Evolutionary conservation across 1,140 invertebrate species (phyloP).

Genomic region (Sipha flava): DNA sequence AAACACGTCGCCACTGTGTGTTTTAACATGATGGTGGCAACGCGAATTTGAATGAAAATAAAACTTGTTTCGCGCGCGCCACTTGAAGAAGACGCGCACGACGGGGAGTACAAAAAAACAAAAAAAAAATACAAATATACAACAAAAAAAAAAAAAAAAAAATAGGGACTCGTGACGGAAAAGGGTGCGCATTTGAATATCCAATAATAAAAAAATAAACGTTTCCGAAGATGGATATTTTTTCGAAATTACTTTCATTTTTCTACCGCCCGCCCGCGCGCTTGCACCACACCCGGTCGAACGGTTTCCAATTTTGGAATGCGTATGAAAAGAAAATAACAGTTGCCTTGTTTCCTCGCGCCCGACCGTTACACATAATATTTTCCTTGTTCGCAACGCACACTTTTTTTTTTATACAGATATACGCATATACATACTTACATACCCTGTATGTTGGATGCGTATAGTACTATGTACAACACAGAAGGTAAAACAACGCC

Average conservation of each 20-base stretch:
- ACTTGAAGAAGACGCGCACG: background rate
- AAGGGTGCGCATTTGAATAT: slow-evolving; percentile 24
- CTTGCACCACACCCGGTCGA: background rate
- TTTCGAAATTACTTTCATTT: slow-evolving; percentile 29
- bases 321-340: slow-evolving; percentile 14
- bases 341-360: background rate
- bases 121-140: too few species aligned
- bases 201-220: slow-evolving; percentile 31
- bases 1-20: background rate
- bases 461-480: background rate
- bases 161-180: background rate
- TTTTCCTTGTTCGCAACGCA: background rate
- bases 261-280: background rate
- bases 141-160: background rate
- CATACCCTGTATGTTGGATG: background rate
- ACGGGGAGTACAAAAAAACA: too few species aligned
- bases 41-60: slow-evolving; percentile 27
- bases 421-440: background rate
- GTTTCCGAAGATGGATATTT: slow-evolving; percentile 29
- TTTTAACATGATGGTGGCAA: slow-evolving; percentile 16
- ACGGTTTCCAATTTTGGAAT: slow-evolving; percentile 30
- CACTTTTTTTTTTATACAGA: background rate
- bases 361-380: background rate
- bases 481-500: background rate
- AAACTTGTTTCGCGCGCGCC: slow-evolving; percentile 27